Percentiles rank a stretch among this genome's conserved stretches.
phyloP scores from a whole-genome alignment of 2,888 invertebrate species.

The Macaria notata region DNA sequence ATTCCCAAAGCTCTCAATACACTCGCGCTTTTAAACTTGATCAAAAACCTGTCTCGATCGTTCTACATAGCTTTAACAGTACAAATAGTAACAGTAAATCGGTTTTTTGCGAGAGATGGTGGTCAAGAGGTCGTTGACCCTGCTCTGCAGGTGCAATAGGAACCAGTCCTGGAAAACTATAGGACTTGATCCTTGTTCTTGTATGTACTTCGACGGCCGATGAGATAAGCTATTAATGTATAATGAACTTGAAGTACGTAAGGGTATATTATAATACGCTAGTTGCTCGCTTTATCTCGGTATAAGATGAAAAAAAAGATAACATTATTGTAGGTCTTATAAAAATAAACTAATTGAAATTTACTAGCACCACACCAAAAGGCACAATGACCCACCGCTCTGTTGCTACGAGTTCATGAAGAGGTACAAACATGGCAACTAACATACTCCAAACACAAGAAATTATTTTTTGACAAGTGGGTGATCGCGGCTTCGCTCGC shows the following conservation, averaged over 20 bases:
- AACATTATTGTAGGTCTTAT: no score
- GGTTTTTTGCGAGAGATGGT: conserved; percentile 57
- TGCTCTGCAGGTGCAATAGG: conserved; percentile 46
- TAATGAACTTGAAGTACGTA: background rate
- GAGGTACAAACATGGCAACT: no score
- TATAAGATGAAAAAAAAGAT: no score
- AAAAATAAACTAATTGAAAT: no score
- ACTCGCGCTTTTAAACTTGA: conserved; percentile 24
- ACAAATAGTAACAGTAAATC: conserved; percentile 51
- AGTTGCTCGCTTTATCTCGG: no score
- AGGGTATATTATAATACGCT: no score
- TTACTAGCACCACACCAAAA: no score
- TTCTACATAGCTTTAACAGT: conserved; percentile 34
- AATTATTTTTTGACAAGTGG: no score
- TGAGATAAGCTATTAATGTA: background rate
- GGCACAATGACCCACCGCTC: no score
- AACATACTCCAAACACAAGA: no score
- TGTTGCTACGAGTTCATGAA: no score
- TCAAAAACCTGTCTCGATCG: conserved; percentile 26
- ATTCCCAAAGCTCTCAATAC: conserved; percentile 17
- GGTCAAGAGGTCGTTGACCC: conserved; percentile 42
- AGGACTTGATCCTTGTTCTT: conserved; percentile 17
- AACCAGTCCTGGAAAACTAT: conserved; percentile 31
- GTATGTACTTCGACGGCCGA: background rate
- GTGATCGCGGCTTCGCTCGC: no score